phyloP scores from a whole-genome alignment of 2,113 vertebrate species.

The Vidua macroura region DNA sequence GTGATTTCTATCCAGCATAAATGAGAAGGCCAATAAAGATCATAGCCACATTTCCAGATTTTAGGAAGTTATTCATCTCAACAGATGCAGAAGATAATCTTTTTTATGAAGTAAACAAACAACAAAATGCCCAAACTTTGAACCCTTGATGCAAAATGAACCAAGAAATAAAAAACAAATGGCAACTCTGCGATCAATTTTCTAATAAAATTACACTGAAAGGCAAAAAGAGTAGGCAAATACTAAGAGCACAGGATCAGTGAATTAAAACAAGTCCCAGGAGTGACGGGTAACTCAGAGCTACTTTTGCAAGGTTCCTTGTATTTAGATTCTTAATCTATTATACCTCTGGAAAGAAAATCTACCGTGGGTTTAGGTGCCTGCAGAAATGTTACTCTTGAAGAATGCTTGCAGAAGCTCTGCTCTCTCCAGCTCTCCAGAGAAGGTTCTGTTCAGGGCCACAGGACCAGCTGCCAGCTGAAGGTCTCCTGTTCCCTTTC shows the following conservation, averaged over 20 bases:
- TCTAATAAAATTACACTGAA: not conserved
- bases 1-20: not conserved
- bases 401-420: not conserved
- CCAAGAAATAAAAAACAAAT: not conserved
- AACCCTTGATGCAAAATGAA: not conserved
- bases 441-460: not conserved
- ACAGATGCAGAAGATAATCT: not conserved
- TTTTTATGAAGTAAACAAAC: not conserved
- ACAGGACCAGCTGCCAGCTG: not conserved
- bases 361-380: fast-evolving
- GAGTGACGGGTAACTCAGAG: not conserved
- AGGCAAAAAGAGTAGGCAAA: not conserved
- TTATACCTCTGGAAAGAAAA: not conserved
- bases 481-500: not conserved
- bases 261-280: not conserved
- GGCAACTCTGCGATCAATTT: not conserved
- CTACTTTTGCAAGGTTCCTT: not conserved
- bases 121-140: not conserved
- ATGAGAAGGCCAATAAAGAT: not conserved
- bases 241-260: not conserved
- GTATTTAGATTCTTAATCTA: not conserved
- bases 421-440: not conserved
- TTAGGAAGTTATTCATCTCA: not conserved
- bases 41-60: not conserved
- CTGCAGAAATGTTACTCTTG: not conserved